Percentiles rank a stretch among this genome's conserved stretches.
Conservation (phyloP, 2,888 invertebrate genomes). For the Cremastinae sp. region DNA sequence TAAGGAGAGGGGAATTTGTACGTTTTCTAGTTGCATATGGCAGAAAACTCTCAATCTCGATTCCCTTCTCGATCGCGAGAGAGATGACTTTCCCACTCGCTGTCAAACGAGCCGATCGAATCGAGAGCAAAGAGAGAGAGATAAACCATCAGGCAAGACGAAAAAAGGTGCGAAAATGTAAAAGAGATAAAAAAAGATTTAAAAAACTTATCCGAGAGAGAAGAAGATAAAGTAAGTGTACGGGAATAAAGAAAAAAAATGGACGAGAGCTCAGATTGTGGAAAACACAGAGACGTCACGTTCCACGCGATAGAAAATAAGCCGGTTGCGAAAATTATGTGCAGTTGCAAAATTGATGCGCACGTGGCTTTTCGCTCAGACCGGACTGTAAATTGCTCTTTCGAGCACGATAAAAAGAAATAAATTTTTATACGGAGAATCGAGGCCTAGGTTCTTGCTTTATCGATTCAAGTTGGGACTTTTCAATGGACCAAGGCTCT, state of each 20-base stretch:
- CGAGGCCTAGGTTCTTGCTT: constrained; percentile 65
- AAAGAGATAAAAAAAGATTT: neutral
- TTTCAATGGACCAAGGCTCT: neutral
- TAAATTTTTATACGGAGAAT: constrained; percentile 39
- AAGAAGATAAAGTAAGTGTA: constrained; percentile 4
- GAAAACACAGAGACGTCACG: constrained; percentile 57
- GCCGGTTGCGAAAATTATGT: constrained; percentile 67
- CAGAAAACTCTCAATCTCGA: constrained; percentile 57
- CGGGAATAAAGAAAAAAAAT: neutral
- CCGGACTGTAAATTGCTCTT: constrained; percentile 16
- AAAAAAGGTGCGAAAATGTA: neutral
- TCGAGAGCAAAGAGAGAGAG: too few relatives aligned
- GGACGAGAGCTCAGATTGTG: constrained; percentile 36
- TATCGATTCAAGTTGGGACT: constrained; percentile 46
- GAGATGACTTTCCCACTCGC: constrained; percentile 24
- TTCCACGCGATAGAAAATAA: constrained; percentile 67
- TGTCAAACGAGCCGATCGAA: neutral
- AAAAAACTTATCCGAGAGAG: too few relatives aligned
- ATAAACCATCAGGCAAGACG: too few relatives aligned
- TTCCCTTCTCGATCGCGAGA: constrained; percentile 25
- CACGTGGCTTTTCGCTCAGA: constrained; percentile 54
- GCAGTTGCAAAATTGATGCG: constrained; percentile 68
- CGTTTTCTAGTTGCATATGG: constrained; percentile 21
- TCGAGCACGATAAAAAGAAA: neutral
- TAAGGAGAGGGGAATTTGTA: neutral